Evolutionary conservation across 2,797 vertebrate species (phyloP).

Genomic region (Lycodopsis pacificus): DNA sequence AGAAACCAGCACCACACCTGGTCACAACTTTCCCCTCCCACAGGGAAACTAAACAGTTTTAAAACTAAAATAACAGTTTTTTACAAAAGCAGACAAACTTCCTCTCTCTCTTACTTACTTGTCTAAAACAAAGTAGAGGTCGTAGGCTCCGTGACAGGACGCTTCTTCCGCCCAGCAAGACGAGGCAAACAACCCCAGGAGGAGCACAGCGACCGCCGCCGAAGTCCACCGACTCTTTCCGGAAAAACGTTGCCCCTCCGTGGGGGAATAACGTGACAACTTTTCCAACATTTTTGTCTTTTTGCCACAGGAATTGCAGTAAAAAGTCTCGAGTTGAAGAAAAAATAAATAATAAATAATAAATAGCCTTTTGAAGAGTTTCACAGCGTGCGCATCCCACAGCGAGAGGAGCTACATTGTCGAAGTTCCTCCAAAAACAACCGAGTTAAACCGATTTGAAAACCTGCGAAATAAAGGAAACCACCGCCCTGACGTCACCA

Average conservation of each 20-base stretch:
- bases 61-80: neutral
- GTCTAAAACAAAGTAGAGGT: conserved; percentile 95
- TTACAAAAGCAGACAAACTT: neutral
- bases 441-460: neutral
- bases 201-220: conserved; percentile 21
- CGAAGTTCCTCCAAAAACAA: conserved; percentile 33
- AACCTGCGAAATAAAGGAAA: conserved; percentile 65
- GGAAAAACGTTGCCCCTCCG: conserved; percentile 26
- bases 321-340: too few relatives aligned
- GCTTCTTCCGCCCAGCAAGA: conserved; percentile 79
- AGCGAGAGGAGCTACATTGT: conserved; percentile 42
- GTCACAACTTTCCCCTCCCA: too few relatives aligned
- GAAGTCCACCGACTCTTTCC: conserved; percentile 36
- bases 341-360: neutral
- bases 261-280: neutral
- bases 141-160: conserved; percentile 91
- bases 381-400: conserved; percentile 20
- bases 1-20: conserved; percentile 7
- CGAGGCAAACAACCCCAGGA: conserved; percentile 56
- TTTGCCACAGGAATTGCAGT: too few relatives aligned
- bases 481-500: conserved; percentile 61
- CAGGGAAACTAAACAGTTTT: neutral
- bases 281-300: conserved; percentile 38
- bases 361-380: neutral
- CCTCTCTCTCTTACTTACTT: conserved; percentile 81